Conservation (phyloP, 2,888 invertebrate species). For the Proisotoma minuta region DNA sequence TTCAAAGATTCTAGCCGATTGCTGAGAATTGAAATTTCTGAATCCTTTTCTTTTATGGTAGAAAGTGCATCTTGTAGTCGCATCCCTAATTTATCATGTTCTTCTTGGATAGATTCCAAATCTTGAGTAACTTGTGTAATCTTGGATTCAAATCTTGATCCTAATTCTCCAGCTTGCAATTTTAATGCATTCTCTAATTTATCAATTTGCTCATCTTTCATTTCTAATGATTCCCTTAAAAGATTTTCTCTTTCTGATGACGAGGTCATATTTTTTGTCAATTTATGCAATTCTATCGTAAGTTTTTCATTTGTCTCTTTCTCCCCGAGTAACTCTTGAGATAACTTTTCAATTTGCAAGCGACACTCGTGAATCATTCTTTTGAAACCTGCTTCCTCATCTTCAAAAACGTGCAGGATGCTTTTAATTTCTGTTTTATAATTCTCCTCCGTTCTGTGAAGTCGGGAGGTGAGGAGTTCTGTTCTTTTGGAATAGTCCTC, state of each 20-base stretch:
- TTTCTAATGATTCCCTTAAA: conserved; percentile 22
- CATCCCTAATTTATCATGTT: neutral
- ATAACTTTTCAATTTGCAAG: neutral
- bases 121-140: neutral
- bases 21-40: conserved; percentile 6
- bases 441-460: conserved; percentile 44
- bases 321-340: neutral
- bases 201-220: conserved; percentile 28
- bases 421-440: conserved; percentile 41
- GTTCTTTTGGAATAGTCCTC: conserved; percentile 45
- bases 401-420: conserved; percentile 39
- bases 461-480: conserved; percentile 45
- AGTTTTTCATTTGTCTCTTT: neutral
- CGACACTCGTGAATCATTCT: neutral
- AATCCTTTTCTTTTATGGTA: conserved; percentile 13
- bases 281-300: conserved; percentile 8
- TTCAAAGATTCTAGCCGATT: neutral
- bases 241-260: conserved; percentile 26
- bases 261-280: conserved; percentile 17
- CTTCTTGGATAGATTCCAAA: neutral
- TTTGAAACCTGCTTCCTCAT: conserved; percentile 40
- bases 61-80: conserved; percentile 11
- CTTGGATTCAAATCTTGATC: neutral
- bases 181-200: conserved; percentile 18
- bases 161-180: conserved; percentile 12